Conservation (phyloP, 1,140 invertebrate genomes). For the Centruroides vittatus region DNA sequence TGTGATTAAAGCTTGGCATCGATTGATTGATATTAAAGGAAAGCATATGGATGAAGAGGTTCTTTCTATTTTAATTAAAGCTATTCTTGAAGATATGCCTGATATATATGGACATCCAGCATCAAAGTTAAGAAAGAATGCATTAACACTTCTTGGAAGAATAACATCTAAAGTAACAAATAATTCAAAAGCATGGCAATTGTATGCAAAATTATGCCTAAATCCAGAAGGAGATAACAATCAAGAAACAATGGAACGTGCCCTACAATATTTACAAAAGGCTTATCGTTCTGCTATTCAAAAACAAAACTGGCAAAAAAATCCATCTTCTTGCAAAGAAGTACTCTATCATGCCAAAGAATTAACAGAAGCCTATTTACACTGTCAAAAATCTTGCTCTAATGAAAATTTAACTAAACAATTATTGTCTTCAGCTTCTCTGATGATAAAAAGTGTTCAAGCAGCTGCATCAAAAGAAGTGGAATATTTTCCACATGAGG, state of each 20-base stretch:
- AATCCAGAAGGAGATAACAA: constrained; percentile 22
- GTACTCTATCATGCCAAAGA: constrained; percentile 19
- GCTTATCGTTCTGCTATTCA: constrained; percentile 35
- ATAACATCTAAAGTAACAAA: constrained; percentile 48
- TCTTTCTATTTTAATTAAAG: constrained; percentile 53
- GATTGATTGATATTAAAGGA: constrained; percentile 62
- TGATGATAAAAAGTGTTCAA: constrained; percentile 6
- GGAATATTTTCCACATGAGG: too few species aligned
- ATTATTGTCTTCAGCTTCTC: constrained; percentile 2
- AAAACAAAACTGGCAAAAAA: constrained; percentile 42
- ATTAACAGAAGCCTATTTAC: constrained; percentile 25
- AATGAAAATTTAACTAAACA: constrained; percentile 1
- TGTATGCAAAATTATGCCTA: constrained; percentile 52
- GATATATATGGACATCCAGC: constrained; percentile 41
- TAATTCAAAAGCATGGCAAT: constrained; percentile 56
- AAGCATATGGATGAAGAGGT: constrained; percentile 65
- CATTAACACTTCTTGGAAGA: constrained; percentile 62
- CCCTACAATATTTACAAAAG: constrained; percentile 39
- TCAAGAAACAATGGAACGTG: constrained; percentile 30
- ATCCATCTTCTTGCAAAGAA: constrained; percentile 21
- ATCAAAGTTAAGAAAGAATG: constrained; percentile 38
- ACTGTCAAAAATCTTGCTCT: background rate
- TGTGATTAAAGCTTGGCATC: constrained; percentile 67
- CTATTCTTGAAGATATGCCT: constrained; percentile 45
- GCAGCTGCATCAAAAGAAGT: background rate